A percentile compares a stretch with the other conserved stretches of the same genome.
Evolutionary conservation across 2,113 vertebrate genomes (phyloP).

Genomic region (Parus major): DNA sequence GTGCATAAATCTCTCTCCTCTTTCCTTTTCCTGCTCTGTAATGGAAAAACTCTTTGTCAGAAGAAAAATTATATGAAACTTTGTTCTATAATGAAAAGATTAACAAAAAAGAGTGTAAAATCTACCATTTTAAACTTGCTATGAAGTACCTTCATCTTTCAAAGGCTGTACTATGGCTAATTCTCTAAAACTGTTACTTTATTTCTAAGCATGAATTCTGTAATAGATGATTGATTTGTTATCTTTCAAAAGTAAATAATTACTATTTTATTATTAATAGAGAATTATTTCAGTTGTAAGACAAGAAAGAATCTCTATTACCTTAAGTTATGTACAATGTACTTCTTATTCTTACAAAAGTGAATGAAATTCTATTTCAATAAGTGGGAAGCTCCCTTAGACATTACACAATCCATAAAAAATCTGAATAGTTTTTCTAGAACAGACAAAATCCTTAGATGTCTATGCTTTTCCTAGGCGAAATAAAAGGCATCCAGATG

Average conservation of each 20-base stretch:
- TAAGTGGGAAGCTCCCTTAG: background rate
- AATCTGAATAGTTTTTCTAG: background rate
- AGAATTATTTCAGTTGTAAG: background rate
- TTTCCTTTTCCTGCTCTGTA: background rate
- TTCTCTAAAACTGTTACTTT: background rate
- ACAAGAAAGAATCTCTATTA: background rate
- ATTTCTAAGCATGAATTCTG: background rate
- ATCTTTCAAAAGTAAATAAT: background rate
- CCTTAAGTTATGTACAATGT: background rate
- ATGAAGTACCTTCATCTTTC: background rate
- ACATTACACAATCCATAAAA: background rate
- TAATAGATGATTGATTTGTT: background rate
- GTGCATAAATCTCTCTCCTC: background rate
- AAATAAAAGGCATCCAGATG: background rate
- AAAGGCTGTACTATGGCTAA: background rate
- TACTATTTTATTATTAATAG: background rate
- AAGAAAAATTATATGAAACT: background rate
- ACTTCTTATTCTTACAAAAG: background rate
- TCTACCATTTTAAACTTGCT: background rate
- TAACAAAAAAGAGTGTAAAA: background rate
- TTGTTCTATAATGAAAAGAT: background rate
- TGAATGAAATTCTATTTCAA: background rate
- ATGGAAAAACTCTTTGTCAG: background rate
- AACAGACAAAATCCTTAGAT: background rate
- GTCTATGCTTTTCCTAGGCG: background rate